Evolutionary conservation across 1,140 invertebrate genomes (phyloP), one percentile per base, ranked within the genome.

Genomic region (Hylyphantes graminicola): DNA sequence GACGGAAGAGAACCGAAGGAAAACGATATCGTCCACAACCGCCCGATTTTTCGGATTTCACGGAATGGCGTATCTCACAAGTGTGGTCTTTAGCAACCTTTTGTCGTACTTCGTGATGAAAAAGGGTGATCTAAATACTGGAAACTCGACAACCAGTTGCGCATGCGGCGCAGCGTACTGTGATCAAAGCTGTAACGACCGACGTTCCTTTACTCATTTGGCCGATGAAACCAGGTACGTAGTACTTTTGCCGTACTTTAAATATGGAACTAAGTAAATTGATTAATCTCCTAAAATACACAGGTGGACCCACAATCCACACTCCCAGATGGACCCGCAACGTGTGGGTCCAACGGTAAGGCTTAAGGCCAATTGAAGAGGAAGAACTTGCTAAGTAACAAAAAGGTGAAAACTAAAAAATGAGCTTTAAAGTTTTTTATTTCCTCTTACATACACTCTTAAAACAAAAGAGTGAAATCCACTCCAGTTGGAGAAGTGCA

Each of bases 211-310:
- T 35, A 35, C 35, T 59, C 5, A 65, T 75, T 53, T 61, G 59
- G 65, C 70, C 17, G 50, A 75, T 3, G 74, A 73, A 50, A 67
- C 75, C 13, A 70, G 85, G 48, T 81, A 83, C 12, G 89, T 93
- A 88, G 89, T 96, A n/a, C n/a, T 67, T 91, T 93, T 87, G 90
- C n/a, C n/a, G n/a, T 4, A 94, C 94, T 68, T 93, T 95, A 89
- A 92, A 92, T 17, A 15, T 51, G 5, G 5, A 35, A 35, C 2
- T 35, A 35, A 5, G 35, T 35, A n/a, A n/a, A n/a, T n/a, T n/a
- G n/a, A n/a, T n/a, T n/a, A n/a, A n/a, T n/a, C n/a, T n/a, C n/a
- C n/a, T n/a, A n/a, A n/a, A n/a, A n/a, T n/a, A n/a, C n/a, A n/a
- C n/a, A n/a, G n/a, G n/a, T n/a, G n/a, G n/a, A n/a, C n/a, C n/a